Percentiles rank a stretch among this genome's conserved stretches.
Evolutionary conservation across 1,140 invertebrate species (phyloP).

Genomic region (Saccostrea glomerata): DNA sequence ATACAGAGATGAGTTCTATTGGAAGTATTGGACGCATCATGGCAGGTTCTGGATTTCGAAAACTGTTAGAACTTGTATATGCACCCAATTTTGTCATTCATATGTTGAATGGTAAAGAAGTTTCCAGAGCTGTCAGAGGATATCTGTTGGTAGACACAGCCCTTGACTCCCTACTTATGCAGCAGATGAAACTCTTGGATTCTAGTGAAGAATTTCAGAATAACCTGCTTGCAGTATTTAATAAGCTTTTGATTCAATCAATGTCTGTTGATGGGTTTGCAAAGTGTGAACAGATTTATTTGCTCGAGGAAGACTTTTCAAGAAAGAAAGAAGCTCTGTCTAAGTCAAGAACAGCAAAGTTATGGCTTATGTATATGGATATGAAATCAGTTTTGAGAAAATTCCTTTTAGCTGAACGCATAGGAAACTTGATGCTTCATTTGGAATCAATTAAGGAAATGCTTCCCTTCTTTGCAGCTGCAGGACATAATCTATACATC

Average conservation of each 20-base stretch:
- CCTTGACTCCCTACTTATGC: not conserved
- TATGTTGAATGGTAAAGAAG: conserved; percentile 76
- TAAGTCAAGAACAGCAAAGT: conserved; percentile 34
- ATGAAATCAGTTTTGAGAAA: conserved; percentile 56
- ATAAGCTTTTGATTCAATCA: not conserved
- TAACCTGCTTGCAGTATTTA: too few relatives aligned
- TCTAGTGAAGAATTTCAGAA: not conserved
- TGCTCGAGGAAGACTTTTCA: too few relatives aligned
- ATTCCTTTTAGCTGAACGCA: conserved; percentile 64
- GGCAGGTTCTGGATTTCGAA: conserved; percentile 54
- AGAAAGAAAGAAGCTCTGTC: not conserved
- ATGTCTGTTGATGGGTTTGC: not conserved
- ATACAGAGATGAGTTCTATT: conserved; percentile 64
- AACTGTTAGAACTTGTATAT: conserved; percentile 61
- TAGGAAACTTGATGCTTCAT: conserved; percentile 62
- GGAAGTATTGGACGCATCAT: conserved; percentile 62
- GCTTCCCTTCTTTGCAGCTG: conserved; percentile 77
- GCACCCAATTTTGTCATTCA: conserved; percentile 68
- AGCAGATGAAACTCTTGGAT: not conserved
- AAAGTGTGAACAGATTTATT: not conserved
- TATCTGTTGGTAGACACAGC: conserved; percentile 60
- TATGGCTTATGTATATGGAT: conserved; percentile 60
- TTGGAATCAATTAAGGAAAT: conserved; percentile 69
- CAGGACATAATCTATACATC: conserved; percentile 79
- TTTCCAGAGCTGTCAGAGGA: conserved; percentile 74